Evolutionary conservation across 2,113 vertebrate genomes (phyloP).

Genomic region (Amphiprion ocellaris): DNA sequence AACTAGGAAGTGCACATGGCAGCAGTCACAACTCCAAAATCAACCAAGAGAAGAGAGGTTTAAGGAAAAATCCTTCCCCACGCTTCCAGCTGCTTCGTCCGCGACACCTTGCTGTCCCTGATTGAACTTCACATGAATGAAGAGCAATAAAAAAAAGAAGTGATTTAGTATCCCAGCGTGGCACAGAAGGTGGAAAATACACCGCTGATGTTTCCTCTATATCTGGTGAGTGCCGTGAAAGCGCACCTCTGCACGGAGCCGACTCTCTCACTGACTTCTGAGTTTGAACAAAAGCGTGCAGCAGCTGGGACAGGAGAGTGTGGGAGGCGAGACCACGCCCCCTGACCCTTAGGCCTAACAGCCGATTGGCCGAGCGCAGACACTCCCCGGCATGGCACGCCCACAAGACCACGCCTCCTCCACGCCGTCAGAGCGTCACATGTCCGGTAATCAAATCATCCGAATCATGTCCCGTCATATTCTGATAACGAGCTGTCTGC

Average conservation of each 20-base stretch:
- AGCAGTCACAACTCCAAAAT: conserved; percentile 30
- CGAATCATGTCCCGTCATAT: conserved; percentile 4
- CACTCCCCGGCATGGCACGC: conserved; percentile 75
- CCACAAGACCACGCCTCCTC: conserved; percentile 17
- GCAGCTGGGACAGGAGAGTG: conserved; percentile 61
- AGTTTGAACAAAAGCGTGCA: conserved; percentile 76
- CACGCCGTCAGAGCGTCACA: conserved; percentile 52
- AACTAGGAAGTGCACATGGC: conserved; percentile 31
- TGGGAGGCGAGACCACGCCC: conserved; percentile 58
- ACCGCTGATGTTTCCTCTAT: neutral
- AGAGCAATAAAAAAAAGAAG: neutral
- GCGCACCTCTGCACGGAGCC: neutral
- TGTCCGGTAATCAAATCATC: conserved; percentile 42
- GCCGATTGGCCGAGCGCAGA: conserved; percentile 61
- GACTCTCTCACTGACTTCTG: conserved; percentile 30
- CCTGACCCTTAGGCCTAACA: neutral
- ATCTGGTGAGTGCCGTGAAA: neutral
- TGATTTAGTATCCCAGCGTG: neutral
- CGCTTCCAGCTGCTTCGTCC: conserved; percentile 27
- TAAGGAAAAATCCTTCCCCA: conserved; percentile 15
- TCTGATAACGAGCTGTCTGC: neutral
- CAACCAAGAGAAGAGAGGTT: neutral
- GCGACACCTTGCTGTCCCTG: conserved; percentile 42
- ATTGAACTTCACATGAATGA: conserved; percentile 18
- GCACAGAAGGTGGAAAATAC: neutral